Conservation (phyloP, 2,113 vertebrate genomes). For the Stictonetta naevosa region DNA sequence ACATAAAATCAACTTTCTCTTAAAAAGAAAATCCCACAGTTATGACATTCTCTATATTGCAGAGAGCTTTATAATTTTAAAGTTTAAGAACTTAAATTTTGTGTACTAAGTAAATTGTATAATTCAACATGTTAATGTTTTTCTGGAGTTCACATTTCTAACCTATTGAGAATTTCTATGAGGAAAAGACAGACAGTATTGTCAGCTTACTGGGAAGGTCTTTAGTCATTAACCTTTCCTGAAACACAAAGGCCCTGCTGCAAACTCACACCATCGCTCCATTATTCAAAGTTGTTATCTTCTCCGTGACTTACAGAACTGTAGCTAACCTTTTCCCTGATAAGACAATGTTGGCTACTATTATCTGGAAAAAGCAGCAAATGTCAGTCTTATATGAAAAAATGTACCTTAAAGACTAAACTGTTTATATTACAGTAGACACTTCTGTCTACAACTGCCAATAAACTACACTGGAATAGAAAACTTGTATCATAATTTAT, state of each 20-base stretch:
- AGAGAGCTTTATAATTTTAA: neutral
- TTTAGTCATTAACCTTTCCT: neutral
- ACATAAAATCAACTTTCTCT: neutral
- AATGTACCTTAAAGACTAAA: constrained; percentile 14
- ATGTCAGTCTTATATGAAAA: neutral
- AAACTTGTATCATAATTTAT: neutral
- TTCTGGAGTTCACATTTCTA: neutral
- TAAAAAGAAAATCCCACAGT: rapidly evolving
- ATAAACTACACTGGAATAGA: neutral
- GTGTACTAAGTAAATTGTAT: neutral
- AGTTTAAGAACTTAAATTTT: neutral
- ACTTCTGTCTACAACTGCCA: neutral
- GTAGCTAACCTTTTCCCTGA: neutral
- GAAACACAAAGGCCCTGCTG: neutral
- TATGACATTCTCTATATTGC: neutral
- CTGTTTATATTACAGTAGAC: constrained; percentile 7
- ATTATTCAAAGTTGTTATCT: constrained; percentile 35
- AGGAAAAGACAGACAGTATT: neutral
- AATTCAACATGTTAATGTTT: neutral
- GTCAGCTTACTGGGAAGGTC: neutral
- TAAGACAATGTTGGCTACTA: constrained; percentile 9
- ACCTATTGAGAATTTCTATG: neutral
- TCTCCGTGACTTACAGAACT: neutral
- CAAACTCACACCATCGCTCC: neutral
- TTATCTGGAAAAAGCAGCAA: constrained; percentile 46